phyloP scores from a whole-genome alignment of 1,140 invertebrate genomes.

The Euura saliciscinereae region DNA sequence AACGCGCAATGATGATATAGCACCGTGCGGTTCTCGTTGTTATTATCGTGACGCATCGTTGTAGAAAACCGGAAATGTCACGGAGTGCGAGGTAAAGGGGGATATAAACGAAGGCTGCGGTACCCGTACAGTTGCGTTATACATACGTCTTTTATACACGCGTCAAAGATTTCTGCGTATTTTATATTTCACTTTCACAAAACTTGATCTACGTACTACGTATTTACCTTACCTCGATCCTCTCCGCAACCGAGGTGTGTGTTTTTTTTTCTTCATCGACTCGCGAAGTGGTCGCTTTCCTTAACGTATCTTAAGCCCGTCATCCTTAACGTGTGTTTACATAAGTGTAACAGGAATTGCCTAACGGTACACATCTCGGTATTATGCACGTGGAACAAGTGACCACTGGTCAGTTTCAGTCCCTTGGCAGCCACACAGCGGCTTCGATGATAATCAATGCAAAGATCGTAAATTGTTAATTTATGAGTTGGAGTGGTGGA shows the following conservation, averaged over 20 bases:
- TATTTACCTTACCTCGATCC: not conserved
- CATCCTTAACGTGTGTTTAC: too few relatives aligned
- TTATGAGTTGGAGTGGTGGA: too few relatives aligned
- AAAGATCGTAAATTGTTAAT: conserved; percentile 6
- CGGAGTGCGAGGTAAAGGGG: conserved; percentile 31
- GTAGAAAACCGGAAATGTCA: conserved; percentile 47
- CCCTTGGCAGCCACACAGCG: too few relatives aligned
- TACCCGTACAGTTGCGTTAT: conserved; percentile 12
- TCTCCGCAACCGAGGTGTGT: too few relatives aligned
- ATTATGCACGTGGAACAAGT: too few relatives aligned
- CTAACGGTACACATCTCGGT: too few relatives aligned
- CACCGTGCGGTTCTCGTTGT: conserved; percentile 24
- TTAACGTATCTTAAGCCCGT: too few relatives aligned
- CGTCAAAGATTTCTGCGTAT: conserved; percentile 45
- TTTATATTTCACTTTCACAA: conserved; percentile 49
- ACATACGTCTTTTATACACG: conserved; percentile 33
- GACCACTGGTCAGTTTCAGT: too few relatives aligned
- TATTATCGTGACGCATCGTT: conserved; percentile 27
- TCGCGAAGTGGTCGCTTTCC: too few relatives aligned
- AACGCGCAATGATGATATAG: conserved; percentile 23
- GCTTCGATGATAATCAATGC: too few relatives aligned
- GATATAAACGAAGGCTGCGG: not conserved
- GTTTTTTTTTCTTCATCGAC: too few relatives aligned
- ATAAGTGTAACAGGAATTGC: too few relatives aligned
- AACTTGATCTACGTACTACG: conserved; percentile 14